Percentiles rank a stretch among this genome's conserved stretches.
Conservation (phyloP, 1,140 invertebrate species). For the Epicauta chinensis region DNA sequence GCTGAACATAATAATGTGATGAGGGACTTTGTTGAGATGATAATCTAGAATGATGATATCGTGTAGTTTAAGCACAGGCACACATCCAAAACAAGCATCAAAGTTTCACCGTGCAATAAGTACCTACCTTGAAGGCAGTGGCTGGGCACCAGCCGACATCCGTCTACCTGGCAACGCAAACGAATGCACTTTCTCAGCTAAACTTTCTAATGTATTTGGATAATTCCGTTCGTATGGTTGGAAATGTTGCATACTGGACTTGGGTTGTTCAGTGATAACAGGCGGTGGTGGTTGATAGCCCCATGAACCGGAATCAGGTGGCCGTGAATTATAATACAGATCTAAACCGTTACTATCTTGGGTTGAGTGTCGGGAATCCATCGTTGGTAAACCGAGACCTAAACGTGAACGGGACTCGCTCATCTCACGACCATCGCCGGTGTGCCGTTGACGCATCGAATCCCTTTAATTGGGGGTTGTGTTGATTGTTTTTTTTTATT, state of each 20-base stretch:
- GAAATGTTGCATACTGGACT: slow-evolving; percentile 70
- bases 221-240: slow-evolving; percentile 76
- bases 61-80: background rate
- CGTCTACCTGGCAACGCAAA: slow-evolving; percentile 54
- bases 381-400: slow-evolving; percentile 57
- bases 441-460: slow-evolving; percentile 45
- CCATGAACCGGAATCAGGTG: slow-evolving; percentile 39
- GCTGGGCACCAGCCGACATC: slow-evolving; percentile 46
- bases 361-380: slow-evolving; percentile 28
- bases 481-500: no score
- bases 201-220: slow-evolving; percentile 83
- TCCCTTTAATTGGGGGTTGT: slow-evolving; percentile 36
- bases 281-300: slow-evolving; percentile 64
- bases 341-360: slow-evolving; percentile 65
- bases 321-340: slow-evolving; percentile 73
- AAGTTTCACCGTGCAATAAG: background rate
- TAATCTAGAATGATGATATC: slow-evolving; percentile 32
- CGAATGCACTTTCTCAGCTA: slow-evolving; percentile 84
- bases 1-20: slow-evolving; percentile 49
- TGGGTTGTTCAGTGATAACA: slow-evolving; percentile 85
- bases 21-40: slow-evolving; percentile 46
- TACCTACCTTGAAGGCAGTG: slow-evolving; percentile 38
- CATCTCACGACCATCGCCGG: slow-evolving; percentile 68
- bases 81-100: no score
- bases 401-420: slow-evolving; percentile 64